Evolutionary conservation across 2,797 vertebrate species (phyloP).

Genomic region (Triplophysa yarkandensis): DNA sequence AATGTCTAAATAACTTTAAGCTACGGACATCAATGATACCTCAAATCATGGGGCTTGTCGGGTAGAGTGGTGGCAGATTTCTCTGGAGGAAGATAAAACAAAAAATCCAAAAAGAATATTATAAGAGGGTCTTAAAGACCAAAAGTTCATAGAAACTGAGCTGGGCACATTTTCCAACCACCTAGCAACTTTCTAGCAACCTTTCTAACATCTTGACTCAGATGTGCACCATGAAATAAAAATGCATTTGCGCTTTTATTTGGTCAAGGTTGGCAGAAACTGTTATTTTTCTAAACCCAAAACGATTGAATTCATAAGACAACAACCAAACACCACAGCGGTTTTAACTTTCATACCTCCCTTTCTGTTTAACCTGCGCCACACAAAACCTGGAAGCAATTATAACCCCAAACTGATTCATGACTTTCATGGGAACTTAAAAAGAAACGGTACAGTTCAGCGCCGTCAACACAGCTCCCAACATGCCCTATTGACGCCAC

Average conservation of each 20-base stretch:
- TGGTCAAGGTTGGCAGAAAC: neutral
- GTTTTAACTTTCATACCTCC: neutral
- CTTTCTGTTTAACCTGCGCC: conserved; percentile 16
- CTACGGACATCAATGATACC: neutral
- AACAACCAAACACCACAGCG: neutral
- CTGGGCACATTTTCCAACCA: neutral
- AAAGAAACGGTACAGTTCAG: conserved; percentile 39
- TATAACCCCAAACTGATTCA: conserved; percentile 25
- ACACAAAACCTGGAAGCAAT: conserved; percentile 17
- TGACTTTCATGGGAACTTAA: conserved; percentile 29
- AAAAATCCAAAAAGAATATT: neutral
- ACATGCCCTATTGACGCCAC: conserved; percentile 22
- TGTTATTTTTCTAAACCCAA: neutral
- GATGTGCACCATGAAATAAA: neutral
- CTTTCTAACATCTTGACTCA: neutral
- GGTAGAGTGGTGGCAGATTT: neutral
- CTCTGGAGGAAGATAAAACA: neutral
- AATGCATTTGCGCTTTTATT: neutral
- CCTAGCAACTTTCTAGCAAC: neutral
- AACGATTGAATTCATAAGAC: neutral
- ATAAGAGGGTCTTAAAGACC: neutral
- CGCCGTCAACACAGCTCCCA: conserved; percentile 16
- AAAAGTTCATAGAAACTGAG: neutral
- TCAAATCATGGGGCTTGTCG: neutral
- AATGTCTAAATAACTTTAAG: too few relatives aligned